Percentiles rank a stretch among this genome's conserved stretches.
These are phyloP conservation scores for Catharus fuscescens DNA, from an alignment of 2,113 vertebrate species.

Conservation along the genomic window DNA sequence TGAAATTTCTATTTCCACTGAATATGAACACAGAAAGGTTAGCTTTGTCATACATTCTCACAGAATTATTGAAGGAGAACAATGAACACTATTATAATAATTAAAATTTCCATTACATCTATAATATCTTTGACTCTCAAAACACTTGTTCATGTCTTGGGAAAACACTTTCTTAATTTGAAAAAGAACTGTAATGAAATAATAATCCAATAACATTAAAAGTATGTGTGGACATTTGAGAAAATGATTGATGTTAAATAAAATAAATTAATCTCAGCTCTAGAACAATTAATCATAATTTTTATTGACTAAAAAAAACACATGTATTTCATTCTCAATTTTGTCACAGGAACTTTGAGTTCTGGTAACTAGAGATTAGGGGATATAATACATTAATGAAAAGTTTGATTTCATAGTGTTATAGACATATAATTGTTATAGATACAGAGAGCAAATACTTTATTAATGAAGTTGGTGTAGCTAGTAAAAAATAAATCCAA, in stretches of 20 bases:
- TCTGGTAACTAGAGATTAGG: background rate
- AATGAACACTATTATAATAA: background rate
- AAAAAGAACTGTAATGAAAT: background rate
- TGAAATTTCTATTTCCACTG: background rate
- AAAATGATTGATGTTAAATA: background rate
- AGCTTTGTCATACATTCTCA: background rate
- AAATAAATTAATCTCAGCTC: background rate
- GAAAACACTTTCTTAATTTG: background rate
- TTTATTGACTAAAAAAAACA: background rate
- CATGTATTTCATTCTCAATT: background rate
- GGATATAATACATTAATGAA: background rate
- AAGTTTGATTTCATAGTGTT: background rate
- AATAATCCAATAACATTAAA: background rate
- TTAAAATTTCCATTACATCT: background rate
- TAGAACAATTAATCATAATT: background rate
- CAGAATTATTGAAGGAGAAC: background rate
- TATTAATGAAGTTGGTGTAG: background rate
- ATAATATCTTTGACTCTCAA: background rate
- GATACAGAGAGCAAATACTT: background rate
- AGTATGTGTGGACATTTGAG: background rate
- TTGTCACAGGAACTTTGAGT: background rate
- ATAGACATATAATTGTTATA: background rate
- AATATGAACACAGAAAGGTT: background rate
- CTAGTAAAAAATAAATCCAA: background rate
- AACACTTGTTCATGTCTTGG: background rate